Evolutionary conservation across 2,797 vertebrate genomes (phyloP).

Genomic region (Urophycis tenuis): DNA sequence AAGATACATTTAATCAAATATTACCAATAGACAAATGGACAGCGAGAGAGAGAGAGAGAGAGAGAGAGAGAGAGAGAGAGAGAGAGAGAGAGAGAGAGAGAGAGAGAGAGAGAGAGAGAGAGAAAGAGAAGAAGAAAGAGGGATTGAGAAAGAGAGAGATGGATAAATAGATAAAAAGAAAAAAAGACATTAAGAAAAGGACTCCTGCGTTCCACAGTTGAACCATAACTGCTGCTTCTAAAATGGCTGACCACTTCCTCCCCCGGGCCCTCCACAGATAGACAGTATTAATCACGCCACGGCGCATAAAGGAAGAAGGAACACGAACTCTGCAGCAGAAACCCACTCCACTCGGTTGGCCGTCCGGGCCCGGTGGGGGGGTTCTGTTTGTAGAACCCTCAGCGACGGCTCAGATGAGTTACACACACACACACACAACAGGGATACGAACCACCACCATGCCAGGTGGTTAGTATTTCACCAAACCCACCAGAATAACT

Average conservation of each 20-base stretch:
- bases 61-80: not conserved
- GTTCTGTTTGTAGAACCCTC: too few relatives aligned
- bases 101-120: too few relatives aligned
- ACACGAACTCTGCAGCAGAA: not conserved
- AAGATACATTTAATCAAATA: not conserved
- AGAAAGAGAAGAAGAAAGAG: not conserved
- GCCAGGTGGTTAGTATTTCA: conserved; percentile 13
- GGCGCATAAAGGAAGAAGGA: not conserved
- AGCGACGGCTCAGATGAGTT: not conserved
- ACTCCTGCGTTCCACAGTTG: too few relatives aligned
- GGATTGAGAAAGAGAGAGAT: not conserved
- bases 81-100: not conserved
- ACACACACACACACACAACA: not conserved
- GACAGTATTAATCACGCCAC: too few relatives aligned
- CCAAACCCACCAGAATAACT: conserved; percentile 23
- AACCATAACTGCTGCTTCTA: too few relatives aligned
- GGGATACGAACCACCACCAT: not conserved
- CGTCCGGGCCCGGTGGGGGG: too few relatives aligned
- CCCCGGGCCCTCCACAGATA: too few relatives aligned
- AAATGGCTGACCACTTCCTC: too few relatives aligned
- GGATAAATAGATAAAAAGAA: not conserved
- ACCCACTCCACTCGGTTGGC: not conserved
- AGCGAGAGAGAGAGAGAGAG: not conserved
- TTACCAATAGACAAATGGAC: not conserved
- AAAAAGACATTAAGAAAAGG: too few relatives aligned